Base-by-base conservation (phyloP, 2,888 invertebrate genomes). In the Eilema depressum region DNA sequence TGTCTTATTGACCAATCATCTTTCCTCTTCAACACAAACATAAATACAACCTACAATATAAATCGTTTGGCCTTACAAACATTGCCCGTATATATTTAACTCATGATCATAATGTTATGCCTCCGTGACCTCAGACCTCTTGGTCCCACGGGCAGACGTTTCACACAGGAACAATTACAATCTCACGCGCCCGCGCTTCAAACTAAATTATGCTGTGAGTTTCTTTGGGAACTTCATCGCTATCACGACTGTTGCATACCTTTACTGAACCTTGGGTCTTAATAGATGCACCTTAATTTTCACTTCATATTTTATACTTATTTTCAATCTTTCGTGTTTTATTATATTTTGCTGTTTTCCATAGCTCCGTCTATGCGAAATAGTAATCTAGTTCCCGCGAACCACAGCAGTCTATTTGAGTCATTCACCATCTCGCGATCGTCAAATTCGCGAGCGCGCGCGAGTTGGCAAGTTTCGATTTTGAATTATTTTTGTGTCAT, bases 191-290 rank as follows among this genome's bases (percentile, higher is more conserved):
- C 33, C 41, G 71, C 67, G 79, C 78, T 75, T 75, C 75, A 79
- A 78, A 82, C 79, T 74, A 85, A 85, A 87, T 87, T 87, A 85
- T 85, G 75, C 81, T 77, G 81, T 81, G 85, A 85, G 85, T 87
- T 85, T 85, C 86, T 87, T 86, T 83, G 76, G 73, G 80, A 83
- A 85, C 79, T 79, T 69, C 81, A 81, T 77, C 76, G 79, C 66
- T 84, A 84, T 85, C 89, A 87, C 89, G 88, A 86, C 71, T 78
- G 81, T 69, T 76, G 82, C 83, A 78, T 82, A 73, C 78, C 72
- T 75, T 28, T 62, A 61, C 79, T 70, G 74, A 76, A 57, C 68
- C 81, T 70, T 64, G 71, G 2, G 7, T n/a, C n/a, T 74, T 77
- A 82, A 83, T 80, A 80, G 64, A 77, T 14, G 63, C 57, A 62